phyloP scores from a whole-genome alignment of 1,140 invertebrate species.

The Aphaenogaster floridana region DNA sequence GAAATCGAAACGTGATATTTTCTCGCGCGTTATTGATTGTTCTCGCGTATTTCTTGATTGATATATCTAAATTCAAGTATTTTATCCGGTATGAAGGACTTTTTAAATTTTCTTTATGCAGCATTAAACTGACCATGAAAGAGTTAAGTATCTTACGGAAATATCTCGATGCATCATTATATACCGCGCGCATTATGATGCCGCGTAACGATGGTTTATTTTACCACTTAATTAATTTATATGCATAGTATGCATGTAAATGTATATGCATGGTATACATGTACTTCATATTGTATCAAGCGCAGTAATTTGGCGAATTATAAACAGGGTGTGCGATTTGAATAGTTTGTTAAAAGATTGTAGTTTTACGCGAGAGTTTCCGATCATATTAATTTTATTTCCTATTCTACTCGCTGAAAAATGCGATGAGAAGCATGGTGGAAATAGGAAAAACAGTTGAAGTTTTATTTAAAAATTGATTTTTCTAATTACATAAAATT shows the following conservation, averaged over 20 bases:
- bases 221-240: slow-evolving; percentile 20
- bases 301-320: background rate
- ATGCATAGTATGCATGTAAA: slow-evolving; percentile 4
- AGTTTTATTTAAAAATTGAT: background rate
- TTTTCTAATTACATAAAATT: slow-evolving; percentile 20
- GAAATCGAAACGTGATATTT: background rate
- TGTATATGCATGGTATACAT: background rate
- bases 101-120: slow-evolving; percentile 8
- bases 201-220: background rate
- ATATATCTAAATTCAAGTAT: background rate
- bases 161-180: background rate
- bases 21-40: background rate
- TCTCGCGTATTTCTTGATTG: background rate
- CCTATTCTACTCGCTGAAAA: background rate
- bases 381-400: background rate
- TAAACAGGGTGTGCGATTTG: background rate
- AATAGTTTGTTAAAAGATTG: background rate
- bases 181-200: background rate
- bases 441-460: background rate
- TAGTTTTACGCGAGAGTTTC: background rate
- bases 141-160: background rate
- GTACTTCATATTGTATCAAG: background rate
- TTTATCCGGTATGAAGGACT: background rate
- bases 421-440: background rate
- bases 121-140: background rate